Evolutionary conservation across 2,113 vertebrate species (phyloP), one percentile per base, ranked within the genome.

Genomic region (Ibidorhyncha struthersii): DNA sequence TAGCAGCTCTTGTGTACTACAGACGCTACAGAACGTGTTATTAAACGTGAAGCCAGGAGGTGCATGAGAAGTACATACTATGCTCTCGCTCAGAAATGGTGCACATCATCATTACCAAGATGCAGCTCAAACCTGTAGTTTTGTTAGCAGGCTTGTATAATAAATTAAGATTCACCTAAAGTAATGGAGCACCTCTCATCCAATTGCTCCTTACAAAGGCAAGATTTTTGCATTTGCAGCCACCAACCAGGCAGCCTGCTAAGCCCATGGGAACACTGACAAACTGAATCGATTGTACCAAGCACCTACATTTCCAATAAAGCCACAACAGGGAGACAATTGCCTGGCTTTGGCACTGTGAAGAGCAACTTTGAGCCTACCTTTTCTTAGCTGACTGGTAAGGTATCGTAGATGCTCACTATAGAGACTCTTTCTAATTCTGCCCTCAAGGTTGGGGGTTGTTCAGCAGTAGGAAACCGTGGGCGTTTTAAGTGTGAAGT

Each of bases 11-110:
- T 10, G 21, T 23, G 47, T 38, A 8, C 36, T 41, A 74, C 62
- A 59, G 73, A 4, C 8, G 1, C 62, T 50, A 8, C 41, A 11
- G 32, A 40, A 45, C 3, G 6, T 6, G 49, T 72, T 41, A 14
- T 4, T 18, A 32, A 30, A 38, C 7, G 25, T 25, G 59, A 30
- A 89, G 38, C 22, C 40, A 43, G 32, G 43, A 56, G 40, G 25
- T 29, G 34, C 0, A 0, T 8, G 20, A 26, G 53, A 67, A 34
- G 49, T 32, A 21, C 1, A 0, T 5, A 5, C 34, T 14, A 8
- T 13, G 34, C 36, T 59, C 43, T 6, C 7, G 9, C 43, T 47
- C 41, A 29, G 62, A 34, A 72, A 14, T 80, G 2, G 27, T 2
- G 21, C 41, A 16, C 19, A 0, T 34, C 45, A 15, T 23, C 45